Base-by-base conservation (phyloP, 2,797 vertebrate species). In the Semotilus atromaculatus region DNA sequence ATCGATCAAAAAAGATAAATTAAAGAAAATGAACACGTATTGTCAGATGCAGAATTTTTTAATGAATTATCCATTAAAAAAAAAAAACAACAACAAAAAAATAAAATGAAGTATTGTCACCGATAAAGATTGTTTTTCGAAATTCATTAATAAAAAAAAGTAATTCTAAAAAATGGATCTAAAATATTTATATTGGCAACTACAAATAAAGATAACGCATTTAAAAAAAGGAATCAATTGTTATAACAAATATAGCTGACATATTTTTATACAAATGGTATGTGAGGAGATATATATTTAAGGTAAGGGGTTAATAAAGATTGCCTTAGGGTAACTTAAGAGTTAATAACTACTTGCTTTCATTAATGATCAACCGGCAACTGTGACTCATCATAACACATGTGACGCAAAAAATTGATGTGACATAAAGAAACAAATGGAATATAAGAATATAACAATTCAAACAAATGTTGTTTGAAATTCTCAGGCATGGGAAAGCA, bases 401-500 rank as follows among this genome's bases (percentile, higher is more conserved):
- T n/a, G 16, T 29, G 58, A 62, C 1, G 10, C 58, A 78, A 64
- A 71, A 58, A 21, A 58, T 5, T 36, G 48, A 75, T 13, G 6
- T 45, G 75, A 78, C 16, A 43, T 29, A 9, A 78, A 29, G 38
- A 78, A 26, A 43, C 36, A 64, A 48, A 48, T 16, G 58, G 18
- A 43, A 64, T 64, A 31, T 43, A 7, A 62, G 38, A 62, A n/a
- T 31, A 31, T 31, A 31, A 31, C 31, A 31, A 1, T 31, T 31
- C 31, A 31, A 31, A 31, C 31, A 31, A 31, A 31, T 10, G 58
- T 43, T 43, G 74, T 40, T 40, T 76, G 9, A 62, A 29, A 78
- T n/a, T 29, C 75, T 40, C 21, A 7, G 38, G 8, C 75, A 78
- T 60, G 58, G 36, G 55, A 78, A 62, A 78, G 36, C 55, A 78